These are phyloP conservation scores for Lepidocyrtoides sp. DNA, from an alignment of 2,888 invertebrate genomes.

Conservation along the genomic window DNA sequence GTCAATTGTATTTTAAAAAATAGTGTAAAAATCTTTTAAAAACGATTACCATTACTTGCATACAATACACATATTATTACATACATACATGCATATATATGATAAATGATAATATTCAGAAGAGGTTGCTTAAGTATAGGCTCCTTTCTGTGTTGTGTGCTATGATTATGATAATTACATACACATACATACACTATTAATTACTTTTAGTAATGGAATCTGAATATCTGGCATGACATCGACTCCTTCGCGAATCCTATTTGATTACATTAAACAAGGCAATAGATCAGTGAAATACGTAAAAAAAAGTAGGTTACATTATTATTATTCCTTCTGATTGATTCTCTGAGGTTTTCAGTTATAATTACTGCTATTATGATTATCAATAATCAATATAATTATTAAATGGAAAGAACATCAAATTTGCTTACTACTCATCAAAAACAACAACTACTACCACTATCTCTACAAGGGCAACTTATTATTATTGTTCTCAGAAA, in stretches of 20 bases:
- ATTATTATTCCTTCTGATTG: slow-evolving; percentile 32
- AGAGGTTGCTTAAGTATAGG: slow-evolving; percentile 40
- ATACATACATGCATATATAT: slow-evolving; percentile 16
- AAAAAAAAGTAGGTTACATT: not conserved
- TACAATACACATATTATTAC: slow-evolving; percentile 36
- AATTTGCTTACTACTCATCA: slow-evolving; percentile 27
- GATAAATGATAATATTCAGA: not conserved
- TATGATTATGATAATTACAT: slow-evolving; percentile 50
- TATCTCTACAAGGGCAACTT: slow-evolving; percentile 21
- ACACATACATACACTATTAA: not conserved
- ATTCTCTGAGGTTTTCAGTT: slow-evolving; percentile 46
- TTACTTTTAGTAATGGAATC: slow-evolving; percentile 62
- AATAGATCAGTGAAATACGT: slow-evolving; percentile 50
- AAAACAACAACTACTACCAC: not conserved
- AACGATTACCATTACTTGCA: slow-evolving; percentile 66
- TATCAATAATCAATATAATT: not conserved
- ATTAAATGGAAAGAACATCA: slow-evolving; percentile 12
- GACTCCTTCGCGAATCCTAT: slow-evolving; percentile 64
- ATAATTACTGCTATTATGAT: slow-evolving; percentile 21
- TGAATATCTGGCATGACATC: slow-evolving; percentile 64
- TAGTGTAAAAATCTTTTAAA: slow-evolving; percentile 52
- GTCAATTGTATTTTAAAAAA: slow-evolving; percentile 68
- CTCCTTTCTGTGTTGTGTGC: slow-evolving; percentile 47
- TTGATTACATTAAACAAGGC: slow-evolving; percentile 44
- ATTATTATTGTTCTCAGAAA: slow-evolving; percentile 27